Conservation (phyloP, 2,797 vertebrate species). For the Tauraco hartlaubi region DNA sequence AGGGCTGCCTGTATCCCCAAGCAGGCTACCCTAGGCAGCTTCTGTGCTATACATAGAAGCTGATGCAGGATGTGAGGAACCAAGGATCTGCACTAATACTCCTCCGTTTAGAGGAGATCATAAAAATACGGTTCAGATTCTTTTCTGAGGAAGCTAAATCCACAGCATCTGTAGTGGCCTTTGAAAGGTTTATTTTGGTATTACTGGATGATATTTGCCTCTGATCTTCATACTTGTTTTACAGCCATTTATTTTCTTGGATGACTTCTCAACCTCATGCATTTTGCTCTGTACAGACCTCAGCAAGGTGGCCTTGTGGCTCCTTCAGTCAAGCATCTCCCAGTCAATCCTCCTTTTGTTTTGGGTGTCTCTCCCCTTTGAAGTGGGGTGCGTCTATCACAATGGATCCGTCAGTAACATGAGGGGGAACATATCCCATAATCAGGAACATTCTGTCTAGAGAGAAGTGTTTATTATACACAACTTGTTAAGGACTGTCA, state of each 20-base stretch:
- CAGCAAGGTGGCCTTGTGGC: constrained; percentile 5
- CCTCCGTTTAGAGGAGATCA: not conserved
- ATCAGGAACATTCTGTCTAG: constrained; percentile 67
- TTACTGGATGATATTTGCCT: not conserved
- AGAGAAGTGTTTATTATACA: constrained; percentile 69
- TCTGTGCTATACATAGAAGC: not conserved
- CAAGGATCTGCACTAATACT: not conserved
- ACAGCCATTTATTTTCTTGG: not conserved
- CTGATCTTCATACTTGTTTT: not conserved
- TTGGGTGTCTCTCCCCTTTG: constrained; percentile 55
- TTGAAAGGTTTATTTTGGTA: not conserved
- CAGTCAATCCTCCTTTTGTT: constrained; percentile 66
- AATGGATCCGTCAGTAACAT: constrained; percentile 50
- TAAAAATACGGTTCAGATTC: not conserved
- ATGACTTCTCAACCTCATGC: not conserved
- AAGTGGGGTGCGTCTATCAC: constrained; percentile 46
- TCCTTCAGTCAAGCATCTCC: constrained; percentile 50
- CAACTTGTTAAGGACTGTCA: constrained; percentile 64
- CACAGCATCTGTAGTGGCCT: not conserved
- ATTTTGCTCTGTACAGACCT: not conserved
- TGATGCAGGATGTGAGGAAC: not conserved
- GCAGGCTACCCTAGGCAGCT: not conserved
- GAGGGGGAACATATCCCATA: constrained; percentile 59
- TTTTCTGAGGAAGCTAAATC: not conserved
- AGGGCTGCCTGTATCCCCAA: not conserved